A percentile compares a stretch with the other conserved stretches of the same genome.
Evolutionary conservation across 2,113 vertebrate genomes (phyloP).

Genomic region (Alethe diademata): DNA sequence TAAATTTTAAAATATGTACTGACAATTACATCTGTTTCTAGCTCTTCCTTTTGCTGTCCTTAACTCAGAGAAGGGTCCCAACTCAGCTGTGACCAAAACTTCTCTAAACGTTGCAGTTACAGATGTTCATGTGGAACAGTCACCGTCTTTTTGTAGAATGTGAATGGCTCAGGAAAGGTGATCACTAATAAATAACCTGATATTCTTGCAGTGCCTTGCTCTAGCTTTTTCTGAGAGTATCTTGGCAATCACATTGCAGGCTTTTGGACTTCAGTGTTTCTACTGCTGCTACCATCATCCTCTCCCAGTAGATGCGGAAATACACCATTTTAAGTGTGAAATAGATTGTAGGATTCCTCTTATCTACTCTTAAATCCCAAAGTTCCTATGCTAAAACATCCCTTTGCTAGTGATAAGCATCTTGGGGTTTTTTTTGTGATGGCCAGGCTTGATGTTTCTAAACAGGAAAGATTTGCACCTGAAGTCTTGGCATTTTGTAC

Average conservation of each 20-base stretch:
- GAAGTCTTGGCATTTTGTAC: neutral
- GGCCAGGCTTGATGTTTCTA: neutral
- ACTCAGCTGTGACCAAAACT: neutral
- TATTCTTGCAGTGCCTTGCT: neutral
- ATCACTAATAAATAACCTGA: neutral
- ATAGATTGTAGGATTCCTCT: neutral
- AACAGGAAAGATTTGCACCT: neutral
- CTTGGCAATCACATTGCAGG: neutral
- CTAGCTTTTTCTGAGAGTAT: neutral
- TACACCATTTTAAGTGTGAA: rapidly evolving
- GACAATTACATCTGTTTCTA: neutral
- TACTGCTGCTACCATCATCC: neutral
- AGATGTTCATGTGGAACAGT: rapidly evolving
- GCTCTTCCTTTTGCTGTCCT: neutral
- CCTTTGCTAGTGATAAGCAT: neutral
- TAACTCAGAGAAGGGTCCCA: neutral
- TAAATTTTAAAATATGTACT: neutral
- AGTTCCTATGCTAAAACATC: neutral
- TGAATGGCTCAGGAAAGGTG: neutral
- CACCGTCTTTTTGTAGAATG: neutral
- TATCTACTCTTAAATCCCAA: neutral
- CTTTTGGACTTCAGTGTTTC: neutral
- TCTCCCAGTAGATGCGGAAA: neutral
- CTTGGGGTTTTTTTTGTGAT: rapidly evolving
- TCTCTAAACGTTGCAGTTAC: rapidly evolving